Conservation (phyloP, 2,113 vertebrate species). For the Grammomys dolichurus region DNA sequence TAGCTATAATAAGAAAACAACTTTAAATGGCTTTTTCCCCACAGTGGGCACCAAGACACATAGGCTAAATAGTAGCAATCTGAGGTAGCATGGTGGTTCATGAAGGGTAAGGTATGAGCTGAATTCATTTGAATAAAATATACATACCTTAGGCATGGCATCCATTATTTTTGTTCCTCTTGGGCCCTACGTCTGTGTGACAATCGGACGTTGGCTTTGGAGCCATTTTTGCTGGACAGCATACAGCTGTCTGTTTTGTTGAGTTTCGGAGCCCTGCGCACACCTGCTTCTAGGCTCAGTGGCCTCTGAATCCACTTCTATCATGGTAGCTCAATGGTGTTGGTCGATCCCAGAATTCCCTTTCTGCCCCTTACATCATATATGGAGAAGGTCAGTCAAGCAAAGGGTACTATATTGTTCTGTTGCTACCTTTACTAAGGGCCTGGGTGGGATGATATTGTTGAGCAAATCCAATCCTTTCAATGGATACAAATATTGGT, state of each 20-base stretch:
- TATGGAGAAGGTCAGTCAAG: background rate
- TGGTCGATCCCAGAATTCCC: background rate
- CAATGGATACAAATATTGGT: background rate
- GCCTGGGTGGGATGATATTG: background rate
- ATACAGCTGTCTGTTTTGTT: background rate
- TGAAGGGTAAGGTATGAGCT: background rate
- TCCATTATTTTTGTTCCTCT: background rate
- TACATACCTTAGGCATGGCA: background rate
- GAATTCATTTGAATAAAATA: slow-evolving; percentile 3
- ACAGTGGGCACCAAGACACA: slow-evolving; percentile 2
- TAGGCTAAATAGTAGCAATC: background rate
- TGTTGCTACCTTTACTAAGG: background rate
- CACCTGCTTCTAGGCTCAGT: background rate
- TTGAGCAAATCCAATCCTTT: background rate
- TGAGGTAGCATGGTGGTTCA: background rate
- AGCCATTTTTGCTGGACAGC: background rate
- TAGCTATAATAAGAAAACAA: slow-evolving; percentile 25
- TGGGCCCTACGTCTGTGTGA: background rate
- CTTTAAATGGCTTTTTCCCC: background rate
- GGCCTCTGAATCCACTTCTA: background rate
- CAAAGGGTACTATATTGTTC: background rate
- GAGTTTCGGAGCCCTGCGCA: background rate
- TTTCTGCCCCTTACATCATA: background rate
- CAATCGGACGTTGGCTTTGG: background rate
- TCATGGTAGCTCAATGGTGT: slow-evolving; percentile 6